Conservation (phyloP, 1,140 invertebrate genomes). For the Melanaphis sacchari region DNA sequence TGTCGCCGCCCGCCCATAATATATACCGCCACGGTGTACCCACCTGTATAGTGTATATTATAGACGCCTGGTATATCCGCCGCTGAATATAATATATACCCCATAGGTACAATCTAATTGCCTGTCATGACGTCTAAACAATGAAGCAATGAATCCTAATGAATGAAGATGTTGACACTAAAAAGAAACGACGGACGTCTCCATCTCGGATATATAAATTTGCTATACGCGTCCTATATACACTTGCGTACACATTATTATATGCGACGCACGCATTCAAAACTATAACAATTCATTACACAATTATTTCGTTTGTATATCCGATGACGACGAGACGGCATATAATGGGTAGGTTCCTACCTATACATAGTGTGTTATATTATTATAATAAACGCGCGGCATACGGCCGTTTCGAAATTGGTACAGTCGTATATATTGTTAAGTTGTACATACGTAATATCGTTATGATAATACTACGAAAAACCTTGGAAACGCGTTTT, state of each 20-base stretch:
- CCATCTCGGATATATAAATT: background rate
- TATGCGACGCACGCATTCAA: background rate
- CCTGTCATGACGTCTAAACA: conserved; percentile 43
- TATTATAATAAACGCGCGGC: background rate
- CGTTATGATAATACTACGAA: no score
- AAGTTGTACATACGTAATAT: no score
- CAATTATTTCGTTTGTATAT: background rate
- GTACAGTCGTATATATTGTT: background rate
- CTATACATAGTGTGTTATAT: background rate
- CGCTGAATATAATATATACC: conserved; percentile 1
- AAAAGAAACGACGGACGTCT: conserved; percentile 6
- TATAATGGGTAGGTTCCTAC: background rate
- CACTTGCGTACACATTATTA: background rate
- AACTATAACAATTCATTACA: conserved; percentile 8
- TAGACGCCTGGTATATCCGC: background rate
- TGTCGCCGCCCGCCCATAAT: background rate
- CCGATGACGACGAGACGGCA: background rate
- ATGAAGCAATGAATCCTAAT: conserved; percentile 45
- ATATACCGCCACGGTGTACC: background rate
- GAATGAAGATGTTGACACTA: conserved; percentile 38
- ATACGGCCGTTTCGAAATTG: background rate
- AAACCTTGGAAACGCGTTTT: no score
- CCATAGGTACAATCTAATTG: conserved; percentile 28
- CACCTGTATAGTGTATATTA: background rate
- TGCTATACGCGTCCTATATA: background rate